A percentile compares a stretch with the other conserved stretches of the same genome.
Evolutionary conservation across 2,797 vertebrate species (phyloP).

Genomic region (Pachyuromys duprasi): DNA sequence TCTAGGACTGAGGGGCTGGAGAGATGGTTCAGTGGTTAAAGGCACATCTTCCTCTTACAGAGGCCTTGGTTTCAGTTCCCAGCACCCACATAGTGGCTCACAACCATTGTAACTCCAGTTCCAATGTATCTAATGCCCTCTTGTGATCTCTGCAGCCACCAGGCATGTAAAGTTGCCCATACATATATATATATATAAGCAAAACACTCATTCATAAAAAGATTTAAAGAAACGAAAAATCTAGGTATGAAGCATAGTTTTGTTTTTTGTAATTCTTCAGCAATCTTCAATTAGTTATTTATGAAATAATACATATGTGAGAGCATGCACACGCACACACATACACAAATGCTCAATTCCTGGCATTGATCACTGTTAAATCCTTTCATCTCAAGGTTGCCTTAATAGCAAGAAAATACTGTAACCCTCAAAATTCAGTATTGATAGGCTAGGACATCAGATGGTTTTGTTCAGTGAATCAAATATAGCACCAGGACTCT

Average conservation of each 20-base stretch:
- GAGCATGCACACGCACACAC: neutral
- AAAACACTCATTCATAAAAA: neutral
- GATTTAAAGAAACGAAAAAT: neutral
- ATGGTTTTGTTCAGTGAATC: constrained; percentile 26
- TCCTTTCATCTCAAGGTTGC: neutral
- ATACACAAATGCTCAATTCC: neutral
- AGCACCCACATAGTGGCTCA: neutral
- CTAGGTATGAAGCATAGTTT: neutral
- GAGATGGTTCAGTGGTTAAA: neutral
- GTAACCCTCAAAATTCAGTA: neutral
- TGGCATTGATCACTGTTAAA: neutral
- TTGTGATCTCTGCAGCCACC: neutral
- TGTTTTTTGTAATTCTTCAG: neutral
- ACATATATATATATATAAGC: too few species aligned
- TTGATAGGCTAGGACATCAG: neutral
- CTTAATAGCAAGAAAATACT: constrained; percentile 5
- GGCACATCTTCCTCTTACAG: neutral
- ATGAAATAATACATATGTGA: neutral
- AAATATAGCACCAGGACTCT: neutral
- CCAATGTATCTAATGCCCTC: neutral
- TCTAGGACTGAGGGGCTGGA: neutral
- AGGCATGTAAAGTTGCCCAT: neutral
- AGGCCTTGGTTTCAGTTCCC: neutral
- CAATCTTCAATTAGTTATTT: neutral
- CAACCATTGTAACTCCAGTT: neutral